Percentiles rank a stretch among this genome's conserved stretches.
Evolutionary conservation across 2,113 vertebrate genomes (phyloP).

Genomic region (Rhinolophus ferrumequinum): DNA sequence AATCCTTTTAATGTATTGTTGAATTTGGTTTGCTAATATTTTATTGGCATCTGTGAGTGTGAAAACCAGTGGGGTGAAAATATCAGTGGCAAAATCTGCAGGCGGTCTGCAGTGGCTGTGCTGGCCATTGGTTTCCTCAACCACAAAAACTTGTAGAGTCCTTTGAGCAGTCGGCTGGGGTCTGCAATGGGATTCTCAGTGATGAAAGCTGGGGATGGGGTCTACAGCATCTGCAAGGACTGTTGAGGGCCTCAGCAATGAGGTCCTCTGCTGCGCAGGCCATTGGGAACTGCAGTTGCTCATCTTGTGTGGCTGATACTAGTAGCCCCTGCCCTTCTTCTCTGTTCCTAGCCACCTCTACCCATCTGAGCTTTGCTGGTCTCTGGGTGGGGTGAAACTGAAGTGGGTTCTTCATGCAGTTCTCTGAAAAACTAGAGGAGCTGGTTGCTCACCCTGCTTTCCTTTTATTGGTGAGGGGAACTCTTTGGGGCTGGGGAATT

Average conservation of each 20-base stretch:
- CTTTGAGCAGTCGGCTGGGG: neutral
- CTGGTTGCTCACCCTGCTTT: neutral
- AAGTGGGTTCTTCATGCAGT: neutral
- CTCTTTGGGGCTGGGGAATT: neutral
- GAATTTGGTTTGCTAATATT: neutral
- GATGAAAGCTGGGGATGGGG: neutral
- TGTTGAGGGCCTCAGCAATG: neutral
- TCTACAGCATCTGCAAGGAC: neutral
- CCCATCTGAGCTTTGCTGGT: neutral
- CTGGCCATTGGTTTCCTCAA: neutral
- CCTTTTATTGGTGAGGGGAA: neutral
- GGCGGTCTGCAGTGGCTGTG: neutral
- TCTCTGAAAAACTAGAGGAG: neutral
- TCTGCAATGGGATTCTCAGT: neutral
- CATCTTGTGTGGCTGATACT: neutral
- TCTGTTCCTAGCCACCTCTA: neutral
- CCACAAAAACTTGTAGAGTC: neutral
- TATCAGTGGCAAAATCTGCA: neutral
- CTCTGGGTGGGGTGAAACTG: neutral
- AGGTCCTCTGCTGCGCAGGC: neutral
- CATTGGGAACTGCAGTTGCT: neutral
- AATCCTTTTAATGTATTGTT: neutral
- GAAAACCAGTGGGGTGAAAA: neutral
- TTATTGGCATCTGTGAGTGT: neutral
- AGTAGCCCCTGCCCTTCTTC: neutral